phyloP scores from a whole-genome alignment of 23 tunicate species.

The Corella eumyota region DNA sequence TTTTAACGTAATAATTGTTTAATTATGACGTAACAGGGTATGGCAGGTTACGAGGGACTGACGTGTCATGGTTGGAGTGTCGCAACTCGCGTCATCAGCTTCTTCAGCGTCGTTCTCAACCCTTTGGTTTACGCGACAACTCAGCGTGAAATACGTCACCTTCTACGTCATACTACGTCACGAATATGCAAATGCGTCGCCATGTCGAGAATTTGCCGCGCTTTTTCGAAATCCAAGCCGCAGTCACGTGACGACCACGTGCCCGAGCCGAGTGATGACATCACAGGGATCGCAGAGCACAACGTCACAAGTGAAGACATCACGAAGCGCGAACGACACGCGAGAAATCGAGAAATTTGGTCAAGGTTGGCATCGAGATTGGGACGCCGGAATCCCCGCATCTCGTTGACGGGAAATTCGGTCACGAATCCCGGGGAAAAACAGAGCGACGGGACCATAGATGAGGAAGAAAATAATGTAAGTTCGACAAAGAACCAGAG shows the following conservation, averaged over 20 bases:
- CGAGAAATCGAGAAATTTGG: slow-evolving; percentile 38
- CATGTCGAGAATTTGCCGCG: neutral
- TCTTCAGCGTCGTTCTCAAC: slow-evolving; percentile 84
- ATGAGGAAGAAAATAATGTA: slow-evolving; percentile 60
- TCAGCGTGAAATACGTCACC: slow-evolving; percentile 62
- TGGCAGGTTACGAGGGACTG: slow-evolving; percentile 29
- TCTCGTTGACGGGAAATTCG: slow-evolving; percentile 13
- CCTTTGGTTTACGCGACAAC: slow-evolving; percentile 86
- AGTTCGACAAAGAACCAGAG: slow-evolving; percentile 40
- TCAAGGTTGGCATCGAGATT: slow-evolving; percentile 22
- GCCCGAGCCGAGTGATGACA: slow-evolving; percentile 7
- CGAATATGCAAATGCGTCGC: slow-evolving; percentile 24
- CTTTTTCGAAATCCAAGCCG: slow-evolving; percentile 2
- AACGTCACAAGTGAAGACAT: slow-evolving; percentile 26
- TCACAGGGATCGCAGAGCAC: slow-evolving; percentile 17
- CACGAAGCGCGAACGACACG: slow-evolving; percentile 25
- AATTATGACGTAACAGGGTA: too few species aligned
- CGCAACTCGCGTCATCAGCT: slow-evolving; percentile 51
- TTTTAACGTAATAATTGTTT: too few species aligned
- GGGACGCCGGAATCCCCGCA: slow-evolving; percentile 10
- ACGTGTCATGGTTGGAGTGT: slow-evolving; percentile 32
- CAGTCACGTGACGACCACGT: slow-evolving; percentile 1
- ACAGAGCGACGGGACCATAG: slow-evolving; percentile 63
- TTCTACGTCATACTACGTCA: slow-evolving; percentile 12
- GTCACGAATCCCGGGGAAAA: slow-evolving; percentile 15